phyloP scores from a whole-genome alignment of 2,113 vertebrate genomes.

The Sigmodon hispidus region DNA sequence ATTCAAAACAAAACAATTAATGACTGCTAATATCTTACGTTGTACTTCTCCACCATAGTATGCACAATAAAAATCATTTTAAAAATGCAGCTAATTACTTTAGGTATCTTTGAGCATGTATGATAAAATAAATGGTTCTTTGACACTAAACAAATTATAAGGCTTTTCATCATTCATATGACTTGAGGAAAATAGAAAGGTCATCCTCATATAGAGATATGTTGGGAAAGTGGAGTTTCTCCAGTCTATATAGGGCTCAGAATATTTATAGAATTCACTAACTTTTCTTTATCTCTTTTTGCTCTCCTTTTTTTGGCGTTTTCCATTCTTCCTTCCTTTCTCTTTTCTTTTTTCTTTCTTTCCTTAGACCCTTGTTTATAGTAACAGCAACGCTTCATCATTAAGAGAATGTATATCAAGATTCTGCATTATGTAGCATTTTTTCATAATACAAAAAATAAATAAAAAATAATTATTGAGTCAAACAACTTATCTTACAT shows the following conservation, averaged over 20 bases:
- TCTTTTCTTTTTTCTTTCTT: no score
- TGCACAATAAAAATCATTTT: neutral
- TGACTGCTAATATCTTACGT: neutral
- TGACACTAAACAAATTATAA: neutral
- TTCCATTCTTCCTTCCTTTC: no score
- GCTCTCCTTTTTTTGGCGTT: no score
- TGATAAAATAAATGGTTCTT: neutral
- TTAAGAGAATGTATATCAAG: neutral
- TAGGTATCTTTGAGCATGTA: neutral
- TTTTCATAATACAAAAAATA: neutral
- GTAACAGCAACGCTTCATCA: neutral
- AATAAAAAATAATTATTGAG: neutral
- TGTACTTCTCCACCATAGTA: neutral
- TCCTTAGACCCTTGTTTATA: neutral
- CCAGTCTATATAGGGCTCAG: neutral
- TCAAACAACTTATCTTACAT: conserved; percentile 9
- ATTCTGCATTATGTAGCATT: neutral
- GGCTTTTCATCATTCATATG: neutral
- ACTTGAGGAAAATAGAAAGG: neutral
- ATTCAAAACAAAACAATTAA: neutral
- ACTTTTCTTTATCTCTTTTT: no score
- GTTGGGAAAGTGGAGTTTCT: neutral
- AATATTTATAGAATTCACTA: neutral
- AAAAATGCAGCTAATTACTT: neutral
- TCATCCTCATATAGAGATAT: neutral